Evolutionary conservation across 1,140 invertebrate species (phyloP).

Genomic region (Zaprionus africanus): DNA sequence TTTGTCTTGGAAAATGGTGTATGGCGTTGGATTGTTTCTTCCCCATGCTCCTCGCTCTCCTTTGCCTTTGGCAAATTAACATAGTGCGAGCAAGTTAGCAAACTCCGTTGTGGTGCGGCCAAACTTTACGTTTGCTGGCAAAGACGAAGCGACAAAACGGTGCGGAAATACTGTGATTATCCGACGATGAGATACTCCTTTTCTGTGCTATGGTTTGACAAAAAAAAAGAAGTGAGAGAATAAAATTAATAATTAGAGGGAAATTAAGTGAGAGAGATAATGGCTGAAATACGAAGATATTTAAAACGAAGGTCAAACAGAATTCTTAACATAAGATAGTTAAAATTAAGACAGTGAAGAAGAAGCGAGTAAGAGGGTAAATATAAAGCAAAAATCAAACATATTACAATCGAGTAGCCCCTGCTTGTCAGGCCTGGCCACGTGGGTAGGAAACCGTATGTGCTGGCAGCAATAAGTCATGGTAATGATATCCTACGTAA

Average conservation of each 20-base stretch:
- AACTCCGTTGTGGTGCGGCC: conserved; percentile 20
- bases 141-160: conserved; percentile 3
- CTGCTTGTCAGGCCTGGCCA: too few species aligned
- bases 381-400: not conserved
- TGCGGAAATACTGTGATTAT: not conserved
- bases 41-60: conserved; percentile 42
- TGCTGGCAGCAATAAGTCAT: conserved; percentile 13
- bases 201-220: not conserved
- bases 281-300: too few species aligned
- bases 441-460: not conserved
- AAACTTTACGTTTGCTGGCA: conserved; percentile 20
- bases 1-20: conserved; percentile 20
- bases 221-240: not conserved
- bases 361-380: too few species aligned
- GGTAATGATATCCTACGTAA: conserved; percentile 17
- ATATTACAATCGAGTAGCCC: not conserved
- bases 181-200: not conserved
- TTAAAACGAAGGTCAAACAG: too few species aligned
- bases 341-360: too few species aligned
- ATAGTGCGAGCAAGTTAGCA: conserved; percentile 58
- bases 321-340: too few species aligned
- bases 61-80: conserved; percentile 61
- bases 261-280: not conserved
- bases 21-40: conserved; percentile 25
- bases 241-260: not conserved